Evolutionary conservation across 2,888 invertebrate species (phyloP).

Genomic region (Halictus ligatus): DNA sequence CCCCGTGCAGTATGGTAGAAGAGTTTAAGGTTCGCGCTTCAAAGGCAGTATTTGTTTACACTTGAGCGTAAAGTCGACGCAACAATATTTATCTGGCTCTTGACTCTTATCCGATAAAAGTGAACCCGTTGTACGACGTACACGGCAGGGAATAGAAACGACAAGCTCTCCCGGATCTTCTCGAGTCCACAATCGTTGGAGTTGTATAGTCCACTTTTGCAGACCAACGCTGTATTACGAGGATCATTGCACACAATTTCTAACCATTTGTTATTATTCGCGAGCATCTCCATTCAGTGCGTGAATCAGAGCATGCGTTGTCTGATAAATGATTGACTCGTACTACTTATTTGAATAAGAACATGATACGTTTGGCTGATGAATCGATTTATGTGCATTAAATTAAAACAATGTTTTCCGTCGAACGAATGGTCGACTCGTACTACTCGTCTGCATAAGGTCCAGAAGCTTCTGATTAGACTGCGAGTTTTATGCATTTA

Average conservation of each 20-base stretch:
- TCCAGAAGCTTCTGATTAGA: too few species aligned
- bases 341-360: neutral
- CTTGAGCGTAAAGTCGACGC: neutral
- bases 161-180: neutral
- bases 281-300: neutral
- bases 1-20: neutral
- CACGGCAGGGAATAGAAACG: neutral
- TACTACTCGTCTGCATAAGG: too few species aligned
- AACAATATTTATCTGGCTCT: conserved; percentile 1
- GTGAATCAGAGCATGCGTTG: neutral
- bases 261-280: neutral
- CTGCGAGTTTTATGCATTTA: too few species aligned
- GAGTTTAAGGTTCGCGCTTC: neutral
- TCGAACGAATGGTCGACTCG: too few species aligned
- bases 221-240: neutral
- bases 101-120: neutral
- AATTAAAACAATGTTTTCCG: too few species aligned
- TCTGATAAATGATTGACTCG: neutral
- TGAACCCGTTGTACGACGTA: neutral
- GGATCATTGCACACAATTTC: neutral
- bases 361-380: too few species aligned
- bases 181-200: neutral
- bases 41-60: neutral
- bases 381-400: too few species aligned
- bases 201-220: neutral